A percentile compares a stretch with the other conserved stretches of the same genome.
Evolutionary conservation across 1,140 invertebrate species (phyloP).

Genomic region (Phocides pigmalion): DNA sequence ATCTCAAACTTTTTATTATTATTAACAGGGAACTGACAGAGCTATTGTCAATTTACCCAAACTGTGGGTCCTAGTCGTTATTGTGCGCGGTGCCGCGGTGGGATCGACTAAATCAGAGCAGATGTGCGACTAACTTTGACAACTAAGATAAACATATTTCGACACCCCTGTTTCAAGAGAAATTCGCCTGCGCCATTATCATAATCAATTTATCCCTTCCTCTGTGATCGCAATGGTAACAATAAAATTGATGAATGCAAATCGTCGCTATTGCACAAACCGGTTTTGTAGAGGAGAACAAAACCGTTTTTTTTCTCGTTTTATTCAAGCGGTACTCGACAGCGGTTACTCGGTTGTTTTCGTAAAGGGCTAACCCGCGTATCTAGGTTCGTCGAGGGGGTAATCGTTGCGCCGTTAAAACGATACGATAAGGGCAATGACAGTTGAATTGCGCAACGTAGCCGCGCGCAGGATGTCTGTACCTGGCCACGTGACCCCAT

Average conservation of each 20-base stretch:
- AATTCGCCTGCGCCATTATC: constrained; percentile 54
- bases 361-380: constrained; percentile 23
- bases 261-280: constrained; percentile 43
- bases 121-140: constrained; percentile 66
- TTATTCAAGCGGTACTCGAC: constrained; percentile 7
- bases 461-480: constrained; percentile 63
- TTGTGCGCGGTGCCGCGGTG: constrained; percentile 43
- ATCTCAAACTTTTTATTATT: constrained; percentile 76
- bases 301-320: constrained; percentile 29
- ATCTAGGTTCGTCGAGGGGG: constrained; percentile 30
- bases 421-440: constrained; percentile 50
- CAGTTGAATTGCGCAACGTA: constrained; percentile 61
- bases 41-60: constrained; percentile 70
- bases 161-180: constrained; percentile 49
- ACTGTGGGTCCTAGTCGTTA: constrained; percentile 53
- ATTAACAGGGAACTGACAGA: constrained; percentile 64
- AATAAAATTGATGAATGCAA: constrained; percentile 47
- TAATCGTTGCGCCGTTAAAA: constrained; percentile 39
- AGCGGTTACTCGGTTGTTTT: constrained; percentile 29
- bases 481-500: constrained; percentile 69
- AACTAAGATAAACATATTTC: constrained; percentile 58
- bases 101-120: constrained; percentile 69
- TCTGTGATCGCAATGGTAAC: constrained; percentile 43
- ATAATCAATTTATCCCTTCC: constrained; percentile 62
- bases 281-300: constrained; percentile 30